phyloP scores from a whole-genome alignment of 2,888 invertebrate species.

The Nymphalis urticae region DNA sequence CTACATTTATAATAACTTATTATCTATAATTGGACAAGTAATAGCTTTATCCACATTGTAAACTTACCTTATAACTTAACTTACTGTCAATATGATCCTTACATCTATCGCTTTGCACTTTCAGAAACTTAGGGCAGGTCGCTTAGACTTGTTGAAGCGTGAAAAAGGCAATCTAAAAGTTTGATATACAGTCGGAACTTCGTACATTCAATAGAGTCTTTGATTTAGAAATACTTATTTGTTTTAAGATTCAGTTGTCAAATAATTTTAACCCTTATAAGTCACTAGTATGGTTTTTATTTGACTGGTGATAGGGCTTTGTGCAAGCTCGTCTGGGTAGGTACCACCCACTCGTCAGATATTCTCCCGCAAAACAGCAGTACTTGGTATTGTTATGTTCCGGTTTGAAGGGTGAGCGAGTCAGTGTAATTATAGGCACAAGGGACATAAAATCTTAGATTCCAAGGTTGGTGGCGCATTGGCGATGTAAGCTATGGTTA shows the following conservation, averaged over 20 bases:
- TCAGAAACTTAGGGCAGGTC: slow-evolving; percentile 9
- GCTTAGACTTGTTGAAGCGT: slow-evolving; percentile 18
- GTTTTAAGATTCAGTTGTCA: not conserved
- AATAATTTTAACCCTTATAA: not conserved
- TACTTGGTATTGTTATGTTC: no score
- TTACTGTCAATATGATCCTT: not conserved
- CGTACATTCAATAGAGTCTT: not conserved
- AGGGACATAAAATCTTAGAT: no score
- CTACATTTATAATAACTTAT: not conserved
- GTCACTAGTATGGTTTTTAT: not conserved
- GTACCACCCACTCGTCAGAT: no score
- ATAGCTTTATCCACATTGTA: not conserved
- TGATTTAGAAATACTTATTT: not conserved
- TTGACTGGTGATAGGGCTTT: no score
- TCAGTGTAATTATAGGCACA: no score
- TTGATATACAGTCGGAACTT: slow-evolving; percentile 17
- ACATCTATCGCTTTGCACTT: not conserved
- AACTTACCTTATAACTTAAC: not conserved
- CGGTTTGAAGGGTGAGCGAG: no score
- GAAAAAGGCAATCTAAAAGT: slow-evolving; percentile 27
- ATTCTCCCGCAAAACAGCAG: no score
- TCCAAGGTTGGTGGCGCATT: no score
- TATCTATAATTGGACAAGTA: not conserved
- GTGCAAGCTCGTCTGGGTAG: no score
- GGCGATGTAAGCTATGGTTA: no score